phyloP scores from a whole-genome alignment of 2,797 vertebrate genomes.

The Tapirus indicus region DNA sequence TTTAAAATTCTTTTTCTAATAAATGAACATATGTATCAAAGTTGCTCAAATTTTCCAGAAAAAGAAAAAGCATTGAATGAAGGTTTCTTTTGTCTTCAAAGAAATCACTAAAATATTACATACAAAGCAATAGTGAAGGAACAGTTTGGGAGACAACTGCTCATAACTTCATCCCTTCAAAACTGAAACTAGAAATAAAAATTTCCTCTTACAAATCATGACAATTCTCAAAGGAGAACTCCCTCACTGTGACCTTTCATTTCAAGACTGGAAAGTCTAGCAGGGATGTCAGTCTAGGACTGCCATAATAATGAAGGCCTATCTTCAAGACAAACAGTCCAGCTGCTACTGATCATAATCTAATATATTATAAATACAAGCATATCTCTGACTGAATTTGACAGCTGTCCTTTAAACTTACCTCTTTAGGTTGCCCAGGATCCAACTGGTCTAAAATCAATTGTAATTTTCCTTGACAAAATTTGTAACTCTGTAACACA shows the following conservation, averaged over 20 bases:
- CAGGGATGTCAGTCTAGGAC: background rate
- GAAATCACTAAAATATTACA: slow-evolving; percentile 15
- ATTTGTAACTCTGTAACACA: slow-evolving; percentile 94
- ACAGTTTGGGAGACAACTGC: background rate
- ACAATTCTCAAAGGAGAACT: background rate
- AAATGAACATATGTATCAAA: background rate
- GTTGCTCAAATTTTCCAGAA: slow-evolving; percentile 39
- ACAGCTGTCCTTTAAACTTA: slow-evolving; percentile 84
- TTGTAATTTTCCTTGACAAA: slow-evolving; percentile 97
- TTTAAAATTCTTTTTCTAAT: slow-evolving; percentile 15
- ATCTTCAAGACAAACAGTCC: background rate
- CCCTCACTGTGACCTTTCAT: background rate
- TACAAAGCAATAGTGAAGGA: background rate
- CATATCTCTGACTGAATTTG: background rate
- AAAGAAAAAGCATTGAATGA: background rate
- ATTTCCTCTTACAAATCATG: background rate
- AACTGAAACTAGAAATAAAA: slow-evolving; percentile 23
- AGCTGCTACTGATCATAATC: background rate
- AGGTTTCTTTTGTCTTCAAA: background rate
- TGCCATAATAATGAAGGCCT: background rate
- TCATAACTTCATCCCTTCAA: background rate
- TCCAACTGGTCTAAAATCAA: slow-evolving; percentile 94
- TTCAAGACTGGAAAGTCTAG: slow-evolving; percentile 1
- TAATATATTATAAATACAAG: background rate
- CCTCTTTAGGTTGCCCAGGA: slow-evolving; percentile 94